Percentiles rank a stretch among this genome's conserved stretches.
Evolutionary conservation across 2,113 vertebrate species (phyloP).

Genomic region (Aplodontia rufa): DNA sequence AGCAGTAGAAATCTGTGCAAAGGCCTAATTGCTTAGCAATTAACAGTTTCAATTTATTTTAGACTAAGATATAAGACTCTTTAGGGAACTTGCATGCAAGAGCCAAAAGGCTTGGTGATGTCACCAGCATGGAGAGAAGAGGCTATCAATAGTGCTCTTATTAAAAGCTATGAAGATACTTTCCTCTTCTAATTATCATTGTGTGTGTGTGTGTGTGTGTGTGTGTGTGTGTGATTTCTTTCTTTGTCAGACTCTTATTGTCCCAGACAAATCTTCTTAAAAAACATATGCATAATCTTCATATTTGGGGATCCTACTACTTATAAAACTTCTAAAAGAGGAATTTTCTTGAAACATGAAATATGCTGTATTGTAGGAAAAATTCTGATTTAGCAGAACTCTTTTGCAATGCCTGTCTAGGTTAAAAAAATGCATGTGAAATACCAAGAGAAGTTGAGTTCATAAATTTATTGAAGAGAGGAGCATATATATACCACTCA

Average conservation of each 20-base stretch:
- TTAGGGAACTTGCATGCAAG: not conserved
- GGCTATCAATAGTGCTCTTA: not conserved
- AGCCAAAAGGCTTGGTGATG: not conserved
- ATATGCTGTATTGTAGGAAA: not conserved
- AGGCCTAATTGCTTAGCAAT: constrained; percentile 36
- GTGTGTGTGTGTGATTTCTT: not conserved
- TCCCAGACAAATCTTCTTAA: not conserved
- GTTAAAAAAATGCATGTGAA: not conserved
- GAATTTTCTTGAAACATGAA: constrained; percentile 2
- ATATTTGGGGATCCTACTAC: not conserved
- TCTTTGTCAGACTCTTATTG: not conserved
- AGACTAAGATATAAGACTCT: not conserved
- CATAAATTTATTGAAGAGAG: not conserved
- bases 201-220: not conserved
- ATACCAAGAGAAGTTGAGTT: not conserved
- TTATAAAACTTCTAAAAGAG: not conserved
- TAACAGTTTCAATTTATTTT: constrained; percentile 41
- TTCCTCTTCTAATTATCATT: not conserved
- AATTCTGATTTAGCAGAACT: not conserved
- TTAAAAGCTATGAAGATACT: not conserved
- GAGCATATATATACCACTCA: too few species aligned
- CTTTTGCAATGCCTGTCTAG: not conserved
- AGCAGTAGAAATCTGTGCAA: constrained; percentile 38
- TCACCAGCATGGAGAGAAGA: not conserved
- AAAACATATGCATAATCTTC: constrained; percentile 12